A percentile compares a stretch with the other conserved stretches of the same genome.
Conservation (phyloP, 1,140 invertebrate genomes). For the Neodiprion lecontei region DNA sequence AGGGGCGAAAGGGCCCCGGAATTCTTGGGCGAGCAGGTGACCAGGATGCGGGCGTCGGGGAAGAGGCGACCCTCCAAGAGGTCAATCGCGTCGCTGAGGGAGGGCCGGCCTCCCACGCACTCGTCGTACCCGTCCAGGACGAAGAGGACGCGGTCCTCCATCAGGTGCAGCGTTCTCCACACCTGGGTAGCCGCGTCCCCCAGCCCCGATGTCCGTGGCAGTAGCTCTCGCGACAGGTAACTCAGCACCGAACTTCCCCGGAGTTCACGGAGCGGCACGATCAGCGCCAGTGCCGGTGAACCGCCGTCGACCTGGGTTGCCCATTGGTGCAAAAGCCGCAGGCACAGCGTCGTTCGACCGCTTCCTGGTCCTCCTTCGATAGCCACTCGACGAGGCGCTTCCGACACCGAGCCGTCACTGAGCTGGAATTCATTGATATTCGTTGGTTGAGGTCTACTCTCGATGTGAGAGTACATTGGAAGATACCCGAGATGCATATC, state of each 20-base stretch:
- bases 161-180: conserved; percentile 55
- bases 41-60: conserved; percentile 62
- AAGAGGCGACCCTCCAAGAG: conserved; percentile 64
- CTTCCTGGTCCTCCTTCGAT: conserved; percentile 64
- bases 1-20: conserved; percentile 49
- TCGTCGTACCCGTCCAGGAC: conserved; percentile 67
- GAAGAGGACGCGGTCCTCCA: conserved; percentile 64
- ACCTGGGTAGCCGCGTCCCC: conserved; percentile 48
- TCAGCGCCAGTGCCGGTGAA: conserved; percentile 57
- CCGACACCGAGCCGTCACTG: conserved; percentile 56
- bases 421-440: conserved; percentile 41
- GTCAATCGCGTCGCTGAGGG: conserved; percentile 60
- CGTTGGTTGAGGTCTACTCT: not conserved
- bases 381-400: conserved; percentile 58
- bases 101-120: conserved; percentile 50
- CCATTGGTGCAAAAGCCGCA: conserved; percentile 65
- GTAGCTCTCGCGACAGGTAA: conserved; percentile 61
- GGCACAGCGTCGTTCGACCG: conserved; percentile 61
- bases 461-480: not conserved
- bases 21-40: conserved; percentile 59
- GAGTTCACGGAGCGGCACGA: conserved; percentile 64
- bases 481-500: conserved; percentile 19
- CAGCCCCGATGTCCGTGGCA: conserved; percentile 48
- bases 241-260: conserved; percentile 54
- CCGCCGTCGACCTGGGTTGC: conserved; percentile 57